These are phyloP conservation scores for Gobionotothen gibberifrons DNA, from an alignment of 2,797 vertebrate species.

Conservation along the genomic window DNA sequence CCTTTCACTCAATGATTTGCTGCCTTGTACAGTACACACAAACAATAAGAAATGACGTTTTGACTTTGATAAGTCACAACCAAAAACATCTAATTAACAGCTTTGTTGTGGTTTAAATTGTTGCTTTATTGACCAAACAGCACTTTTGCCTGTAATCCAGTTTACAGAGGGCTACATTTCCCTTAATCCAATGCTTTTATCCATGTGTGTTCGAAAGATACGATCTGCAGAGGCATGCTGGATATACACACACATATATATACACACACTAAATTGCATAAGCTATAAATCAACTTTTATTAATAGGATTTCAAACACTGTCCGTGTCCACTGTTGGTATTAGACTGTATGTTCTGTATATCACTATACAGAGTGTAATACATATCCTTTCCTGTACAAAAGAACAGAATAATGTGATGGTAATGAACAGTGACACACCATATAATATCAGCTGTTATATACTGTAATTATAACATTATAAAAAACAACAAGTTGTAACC, in stretches of 20 bases:
- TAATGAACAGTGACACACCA: background rate
- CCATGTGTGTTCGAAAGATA: constrained; percentile 1
- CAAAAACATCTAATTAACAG: background rate
- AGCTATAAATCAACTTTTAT: too few species aligned
- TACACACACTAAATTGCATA: too few species aligned
- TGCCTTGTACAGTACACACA: background rate
- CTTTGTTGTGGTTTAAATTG: background rate
- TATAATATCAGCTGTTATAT: background rate
- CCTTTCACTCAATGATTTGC: background rate
- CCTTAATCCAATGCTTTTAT: constrained; percentile 6
- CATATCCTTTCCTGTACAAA: background rate
- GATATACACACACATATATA: background rate
- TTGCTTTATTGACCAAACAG: background rate
- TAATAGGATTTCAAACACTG: background rate
- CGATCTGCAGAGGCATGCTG: background rate
- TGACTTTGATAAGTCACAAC: background rate
- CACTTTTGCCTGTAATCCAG: background rate
- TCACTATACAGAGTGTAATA: background rate
- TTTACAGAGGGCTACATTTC: background rate
- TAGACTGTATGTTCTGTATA: too few species aligned
- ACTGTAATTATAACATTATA: background rate
- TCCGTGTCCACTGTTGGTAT: background rate
- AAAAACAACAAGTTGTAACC: background rate
- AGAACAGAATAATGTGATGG: background rate
- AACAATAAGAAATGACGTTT: background rate